Base-by-base conservation (phyloP, 2,888 invertebrate genomes). In the Chloroclystis v-ata region DNA sequence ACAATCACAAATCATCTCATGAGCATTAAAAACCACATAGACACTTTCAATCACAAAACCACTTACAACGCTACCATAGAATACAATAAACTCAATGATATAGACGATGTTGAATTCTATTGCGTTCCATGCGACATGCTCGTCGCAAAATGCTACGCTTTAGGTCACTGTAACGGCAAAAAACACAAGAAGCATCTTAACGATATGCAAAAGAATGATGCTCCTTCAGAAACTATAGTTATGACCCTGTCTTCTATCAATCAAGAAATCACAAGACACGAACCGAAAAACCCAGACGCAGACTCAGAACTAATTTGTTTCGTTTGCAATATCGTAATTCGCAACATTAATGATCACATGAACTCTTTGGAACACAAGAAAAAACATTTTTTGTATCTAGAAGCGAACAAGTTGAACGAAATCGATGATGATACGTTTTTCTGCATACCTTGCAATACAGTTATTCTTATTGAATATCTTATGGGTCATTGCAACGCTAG, bases 401-500 rank as follows among this genome's bases (percentile, higher is more conserved):
- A 56, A 47, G 16, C 33, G 2, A 51, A 56, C 24, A 50, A 51
- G 14, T 14, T 53, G 12, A 53, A 51, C n/a, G 50, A 51, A 37
- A 45, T 56, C 1, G 55, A 52, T 28, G 43, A 52, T 5, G 50
- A 56, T 16, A 37, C 53, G 6, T 43, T 52, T 33, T 33, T 48
- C 41, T 55, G 37, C 40, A 41, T 43, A 10, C 46, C 46, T 3
- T 56, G 53, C 39, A 50, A 52, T 29, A 50, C 56, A 12, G 53
- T 52, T 1, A 46, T 47, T 1, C n/a, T 35, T 5, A 54, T 45
- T 2, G 49, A 45, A 33, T 48, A 43, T n/a, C 29, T 47, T 8
- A 59, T 47, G 38, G 12, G n/a, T 10, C 49, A 55, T 14, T 51
- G 55, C 28, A 51, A 32, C 0, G 28, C 38, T 7, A 43, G 38